Conservation (phyloP, 2,888 invertebrate species). For the Sinotaia quadrata region DNA sequence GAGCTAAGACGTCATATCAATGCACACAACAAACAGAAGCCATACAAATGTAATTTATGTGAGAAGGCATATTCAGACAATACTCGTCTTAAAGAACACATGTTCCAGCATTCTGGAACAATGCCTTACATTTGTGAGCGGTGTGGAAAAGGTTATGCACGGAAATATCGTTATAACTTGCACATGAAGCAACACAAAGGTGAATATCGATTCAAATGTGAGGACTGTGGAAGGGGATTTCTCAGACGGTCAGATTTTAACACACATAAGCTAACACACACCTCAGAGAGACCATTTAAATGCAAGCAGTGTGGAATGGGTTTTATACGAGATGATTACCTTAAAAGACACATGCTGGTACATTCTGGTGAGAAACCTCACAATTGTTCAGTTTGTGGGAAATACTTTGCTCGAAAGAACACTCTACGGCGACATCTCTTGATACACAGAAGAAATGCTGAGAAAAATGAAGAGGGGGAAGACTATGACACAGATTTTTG, state of each 20-base stretch:
- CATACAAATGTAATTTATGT: conserved; percentile 18
- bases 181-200: conserved; percentile 21
- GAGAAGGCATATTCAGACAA: conserved; percentile 21
- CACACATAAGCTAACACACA: conserved; percentile 23
- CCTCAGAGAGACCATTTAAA: conserved; percentile 11
- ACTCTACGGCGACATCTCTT: conserved; percentile 14
- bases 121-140: conserved; percentile 17
- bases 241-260: conserved; percentile 23
- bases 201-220: conserved; percentile 7
- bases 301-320: conserved; percentile 21
- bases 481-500: background rate
- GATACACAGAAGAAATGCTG: conserved; percentile 4
- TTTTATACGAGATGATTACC: conserved; percentile 23
- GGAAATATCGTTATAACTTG: conserved; percentile 21
- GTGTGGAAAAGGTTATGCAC: conserved; percentile 21
- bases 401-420: conserved; percentile 14
- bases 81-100: conserved; percentile 22
- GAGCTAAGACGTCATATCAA: conserved; percentile 21
- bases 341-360: conserved; percentile 13
- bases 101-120: conserved; percentile 17
- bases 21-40: conserved; percentile 15
- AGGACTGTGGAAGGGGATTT: conserved; percentile 15
- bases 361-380: conserved; percentile 18
- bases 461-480: background rate
- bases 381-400: conserved; percentile 18